These are phyloP conservation scores for Butorides virescens DNA, from an alignment of 2,113 vertebrate genomes.

Conservation along the genomic window DNA sequence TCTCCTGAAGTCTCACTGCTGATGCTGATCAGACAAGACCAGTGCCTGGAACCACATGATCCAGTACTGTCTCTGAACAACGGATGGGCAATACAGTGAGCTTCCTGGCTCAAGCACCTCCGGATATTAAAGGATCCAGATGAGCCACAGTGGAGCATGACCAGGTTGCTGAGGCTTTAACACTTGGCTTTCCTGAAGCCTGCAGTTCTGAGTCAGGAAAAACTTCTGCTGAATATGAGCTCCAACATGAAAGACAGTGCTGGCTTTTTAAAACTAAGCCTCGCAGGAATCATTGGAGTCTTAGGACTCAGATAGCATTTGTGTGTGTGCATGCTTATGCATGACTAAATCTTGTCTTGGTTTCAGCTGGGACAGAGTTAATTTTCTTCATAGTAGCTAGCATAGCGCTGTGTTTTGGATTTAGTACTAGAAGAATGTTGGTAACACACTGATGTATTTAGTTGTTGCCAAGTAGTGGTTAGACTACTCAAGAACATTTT, in stretches of 20 bases:
- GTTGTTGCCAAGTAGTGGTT: no score
- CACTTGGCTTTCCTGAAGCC: background rate
- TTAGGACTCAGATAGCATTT: background rate
- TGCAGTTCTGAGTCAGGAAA: background rate
- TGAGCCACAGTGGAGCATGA: background rate
- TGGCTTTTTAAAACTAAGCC: background rate
- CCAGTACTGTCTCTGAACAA: background rate
- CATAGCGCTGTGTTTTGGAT: no score
- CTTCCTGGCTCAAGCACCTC: background rate
- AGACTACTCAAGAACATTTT: no score
- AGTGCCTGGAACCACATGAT: accelerated
- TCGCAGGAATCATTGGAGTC: background rate
- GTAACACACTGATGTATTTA: no score
- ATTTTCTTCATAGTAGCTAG: no score
- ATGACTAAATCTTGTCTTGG: background rate
- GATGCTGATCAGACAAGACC: background rate
- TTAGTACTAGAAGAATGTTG: no score
- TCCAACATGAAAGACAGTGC: background rate
- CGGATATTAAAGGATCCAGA: background rate
- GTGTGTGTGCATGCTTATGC: background rate
- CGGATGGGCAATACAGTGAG: background rate
- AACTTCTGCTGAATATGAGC: background rate
- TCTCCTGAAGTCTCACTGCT: background rate
- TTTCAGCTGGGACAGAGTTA: no score
- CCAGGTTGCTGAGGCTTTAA: background rate